Evolutionary conservation across 1,140 invertebrate genomes (phyloP), one percentile per base, ranked within the genome.

Genomic region (Thereuonema tuberculata): DNA sequence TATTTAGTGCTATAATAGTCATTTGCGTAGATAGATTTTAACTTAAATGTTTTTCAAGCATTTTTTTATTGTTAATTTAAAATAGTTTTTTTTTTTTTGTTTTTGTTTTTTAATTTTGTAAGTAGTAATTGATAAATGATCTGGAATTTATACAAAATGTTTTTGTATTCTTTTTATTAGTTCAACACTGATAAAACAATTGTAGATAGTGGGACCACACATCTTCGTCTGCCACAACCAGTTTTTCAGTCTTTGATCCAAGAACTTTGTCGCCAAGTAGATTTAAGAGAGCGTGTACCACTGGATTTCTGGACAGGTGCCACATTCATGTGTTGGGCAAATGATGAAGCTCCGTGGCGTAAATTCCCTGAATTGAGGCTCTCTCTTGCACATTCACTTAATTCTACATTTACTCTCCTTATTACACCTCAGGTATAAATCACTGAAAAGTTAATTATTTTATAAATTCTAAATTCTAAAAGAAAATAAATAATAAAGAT

Each of bases 161-260:
- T n/a, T n/a, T n/a, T 43, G 9, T 43, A n/a, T 43, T 9, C n/a
- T 9, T 58, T 37, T 58, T 28, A n/a, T 12, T 37, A 75, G 72
- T 72, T 72, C 57, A 75, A 75, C 60, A 70, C 67, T 66, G 70
- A 69, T 46, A 74, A 72, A 61, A 72, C 71, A 9, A 75, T 75
- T 31, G 70, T 75, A 9, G 73, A 75, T 60, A 73, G 68, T 62
- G 73, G 73, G 20, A 75, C 73, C 12, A 75, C 73, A 1, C 70
- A 72, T 62, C 48, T 75, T 0, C 66, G 72, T 48, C 66, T 75
- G n/a, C 73, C 73, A 26, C 58, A 55, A 5, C 65, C 64, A 49
- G 71, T 74, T 0, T 75, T 67, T 65, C 58, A 67, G n/a, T 58
- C 61, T 50, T 28, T 71, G 12, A 64, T 71, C 23, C 28, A 61